phyloP scores from a whole-genome alignment of 2,888 invertebrate genomes.

The Mantis religiosa region DNA sequence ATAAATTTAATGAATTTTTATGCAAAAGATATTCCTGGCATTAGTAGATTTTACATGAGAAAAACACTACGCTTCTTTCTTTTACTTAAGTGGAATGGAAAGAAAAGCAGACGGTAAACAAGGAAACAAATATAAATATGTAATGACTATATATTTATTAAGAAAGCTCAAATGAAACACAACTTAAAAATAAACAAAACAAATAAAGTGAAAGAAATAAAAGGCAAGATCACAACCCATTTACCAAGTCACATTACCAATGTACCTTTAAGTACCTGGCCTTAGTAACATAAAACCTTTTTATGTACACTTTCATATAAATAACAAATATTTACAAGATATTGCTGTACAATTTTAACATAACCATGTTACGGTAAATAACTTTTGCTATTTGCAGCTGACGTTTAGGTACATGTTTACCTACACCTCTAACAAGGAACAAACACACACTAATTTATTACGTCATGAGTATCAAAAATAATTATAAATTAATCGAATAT shows the following conservation, averaged over 20 bases:
- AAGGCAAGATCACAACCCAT: not conserved
- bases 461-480: not conserved
- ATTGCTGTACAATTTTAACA: not conserved
- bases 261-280: not conserved
- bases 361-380: not conserved
- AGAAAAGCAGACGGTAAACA: not conserved
- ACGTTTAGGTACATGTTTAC: not conserved
- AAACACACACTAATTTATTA: not conserved
- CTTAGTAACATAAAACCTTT: not conserved
- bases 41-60: too few species aligned
- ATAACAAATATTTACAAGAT: not conserved
- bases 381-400: not conserved
- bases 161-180: not conserved
- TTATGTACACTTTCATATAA: not conserved
- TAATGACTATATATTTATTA: not conserved
- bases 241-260: not conserved
- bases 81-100: not conserved
- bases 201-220: not conserved
- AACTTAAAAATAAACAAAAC: not conserved
- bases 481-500: not conserved
- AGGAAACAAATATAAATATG: not conserved
- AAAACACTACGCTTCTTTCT: not conserved
- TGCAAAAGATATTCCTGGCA: too few species aligned
- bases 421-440: not conserved
- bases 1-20: too few species aligned